These are phyloP conservation scores for Gymnodraco acuticeps DNA, from an alignment of 2,797 vertebrate species.

Conservation along the genomic window DNA sequence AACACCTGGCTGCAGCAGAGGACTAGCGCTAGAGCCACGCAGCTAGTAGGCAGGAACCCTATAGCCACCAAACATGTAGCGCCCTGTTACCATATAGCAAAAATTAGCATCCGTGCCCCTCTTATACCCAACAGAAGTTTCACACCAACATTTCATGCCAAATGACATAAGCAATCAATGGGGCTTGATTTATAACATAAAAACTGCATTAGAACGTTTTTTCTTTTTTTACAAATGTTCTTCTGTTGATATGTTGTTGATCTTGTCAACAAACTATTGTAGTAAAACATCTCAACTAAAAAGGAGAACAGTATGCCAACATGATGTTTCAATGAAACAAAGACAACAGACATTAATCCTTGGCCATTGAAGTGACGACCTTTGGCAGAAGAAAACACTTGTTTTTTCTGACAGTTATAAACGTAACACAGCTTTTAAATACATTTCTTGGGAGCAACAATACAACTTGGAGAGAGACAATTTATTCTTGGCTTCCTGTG, in stretches of 20 bases:
- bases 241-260: conserved; percentile 29
- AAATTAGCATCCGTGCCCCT: conserved; percentile 50
- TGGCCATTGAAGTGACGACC: conserved; percentile 70
- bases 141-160: conserved; percentile 46
- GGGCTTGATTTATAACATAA: conserved; percentile 38
- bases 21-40: conserved; percentile 51
- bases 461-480: conserved; percentile 28
- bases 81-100: conserved; percentile 27
- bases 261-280: conserved; percentile 44
- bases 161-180: conserved; percentile 47
- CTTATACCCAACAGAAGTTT: conserved; percentile 37
- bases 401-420: conserved; percentile 42
- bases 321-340: conserved; percentile 62
- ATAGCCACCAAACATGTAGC: conserved; percentile 33
- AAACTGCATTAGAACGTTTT: conserved; percentile 27
- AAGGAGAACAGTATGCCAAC: conserved; percentile 50
- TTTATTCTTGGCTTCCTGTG: conserved; percentile 50
- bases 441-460: conserved; percentile 55
- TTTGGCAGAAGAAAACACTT: conserved; percentile 69
- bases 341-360: conserved; percentile 70
- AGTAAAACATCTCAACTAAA: conserved; percentile 62
- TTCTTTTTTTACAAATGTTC: conserved; percentile 39
- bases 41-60: conserved; percentile 43
- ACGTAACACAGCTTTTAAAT: conserved; percentile 67
- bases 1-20: conserved; percentile 62